A percentile compares a stretch with the other conserved stretches of the same genome.
Evolutionary conservation across 2,797 vertebrate genomes (phyloP).

Genomic region (Tragopan temminckii): DNA sequence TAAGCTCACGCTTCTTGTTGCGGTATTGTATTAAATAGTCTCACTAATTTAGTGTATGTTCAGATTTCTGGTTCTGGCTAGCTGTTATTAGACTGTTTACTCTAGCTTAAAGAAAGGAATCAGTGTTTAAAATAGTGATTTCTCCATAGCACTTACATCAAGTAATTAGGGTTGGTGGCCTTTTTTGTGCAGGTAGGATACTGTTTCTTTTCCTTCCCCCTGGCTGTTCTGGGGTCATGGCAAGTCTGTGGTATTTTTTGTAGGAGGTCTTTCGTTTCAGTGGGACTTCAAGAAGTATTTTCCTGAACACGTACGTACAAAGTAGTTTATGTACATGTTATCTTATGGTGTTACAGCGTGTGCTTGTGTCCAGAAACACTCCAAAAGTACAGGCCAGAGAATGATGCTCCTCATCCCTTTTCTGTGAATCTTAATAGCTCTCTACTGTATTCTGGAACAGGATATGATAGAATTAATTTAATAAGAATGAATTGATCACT

Average conservation of each 20-base stretch:
- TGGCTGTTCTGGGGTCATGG: slow-evolving; percentile 50
- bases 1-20: not conserved
- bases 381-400: not conserved
- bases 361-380: not conserved
- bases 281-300: slow-evolving; percentile 56
- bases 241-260: slow-evolving; percentile 46
- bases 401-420: not conserved
- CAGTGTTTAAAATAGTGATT: slow-evolving; percentile 24
- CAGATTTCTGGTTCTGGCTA: not conserved
- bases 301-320: not conserved
- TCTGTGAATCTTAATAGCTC: not conserved
- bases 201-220: not conserved
- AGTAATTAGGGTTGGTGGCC: slow-evolving; percentile 44
- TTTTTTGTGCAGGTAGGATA: not conserved
- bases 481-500: not conserved
- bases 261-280: slow-evolving; percentile 54
- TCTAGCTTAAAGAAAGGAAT: slow-evolving; percentile 25
- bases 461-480: not conserved
- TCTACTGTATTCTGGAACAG: not conserved
- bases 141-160: slow-evolving; percentile 6
- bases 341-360: not conserved
- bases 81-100: not conserved
- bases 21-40: not conserved
- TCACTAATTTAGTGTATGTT: not conserved
- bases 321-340: not conserved